Conservation (phyloP, 1,140 invertebrate genomes). For the Penaeus indicus region DNA sequence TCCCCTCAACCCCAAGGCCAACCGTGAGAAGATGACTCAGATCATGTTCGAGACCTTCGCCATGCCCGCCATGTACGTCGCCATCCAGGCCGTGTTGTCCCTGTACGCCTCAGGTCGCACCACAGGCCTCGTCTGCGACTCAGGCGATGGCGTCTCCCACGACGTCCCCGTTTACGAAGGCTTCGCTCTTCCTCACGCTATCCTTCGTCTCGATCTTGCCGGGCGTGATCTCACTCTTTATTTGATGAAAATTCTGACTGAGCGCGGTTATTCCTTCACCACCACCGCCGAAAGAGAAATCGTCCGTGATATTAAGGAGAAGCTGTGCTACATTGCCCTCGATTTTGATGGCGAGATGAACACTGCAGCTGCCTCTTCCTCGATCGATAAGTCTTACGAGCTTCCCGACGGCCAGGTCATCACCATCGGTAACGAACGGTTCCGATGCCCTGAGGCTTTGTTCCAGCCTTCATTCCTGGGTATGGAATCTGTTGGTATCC, state of each 20-base stretch:
- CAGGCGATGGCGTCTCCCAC: no score
- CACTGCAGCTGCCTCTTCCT: slow-evolving; percentile 77
- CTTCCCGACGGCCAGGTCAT: slow-evolving; percentile 71
- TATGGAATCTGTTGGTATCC: slow-evolving; percentile 71
- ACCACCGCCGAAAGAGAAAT: no score
- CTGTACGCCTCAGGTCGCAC: no score
- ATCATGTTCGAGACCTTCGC: slow-evolving; percentile 76
- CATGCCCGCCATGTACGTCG: slow-evolving; percentile 72
- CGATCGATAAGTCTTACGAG: slow-evolving; percentile 78
- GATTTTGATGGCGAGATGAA: slow-evolving; percentile 37
- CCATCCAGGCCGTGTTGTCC: no score
- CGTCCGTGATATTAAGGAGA: no score
- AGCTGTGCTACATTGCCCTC: no score
- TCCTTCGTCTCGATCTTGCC: no score
- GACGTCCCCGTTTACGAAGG: no score
- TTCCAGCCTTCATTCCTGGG: slow-evolving; percentile 82
- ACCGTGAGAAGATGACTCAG: slow-evolving; percentile 88
- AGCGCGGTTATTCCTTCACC: slow-evolving; percentile 92
- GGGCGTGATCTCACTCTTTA: slow-evolving; percentile 80
- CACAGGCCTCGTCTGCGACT: no score
- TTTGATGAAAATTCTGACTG: slow-evolving; percentile 96
- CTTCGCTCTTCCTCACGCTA: no score
- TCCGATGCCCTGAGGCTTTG: slow-evolving; percentile 75
- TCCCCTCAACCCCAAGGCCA: slow-evolving; percentile 89
- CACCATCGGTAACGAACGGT: slow-evolving; percentile 73